Evolutionary conservation across 2,797 vertebrate species (phyloP).

Genomic region (Chrysocyon brachyurus): DNA sequence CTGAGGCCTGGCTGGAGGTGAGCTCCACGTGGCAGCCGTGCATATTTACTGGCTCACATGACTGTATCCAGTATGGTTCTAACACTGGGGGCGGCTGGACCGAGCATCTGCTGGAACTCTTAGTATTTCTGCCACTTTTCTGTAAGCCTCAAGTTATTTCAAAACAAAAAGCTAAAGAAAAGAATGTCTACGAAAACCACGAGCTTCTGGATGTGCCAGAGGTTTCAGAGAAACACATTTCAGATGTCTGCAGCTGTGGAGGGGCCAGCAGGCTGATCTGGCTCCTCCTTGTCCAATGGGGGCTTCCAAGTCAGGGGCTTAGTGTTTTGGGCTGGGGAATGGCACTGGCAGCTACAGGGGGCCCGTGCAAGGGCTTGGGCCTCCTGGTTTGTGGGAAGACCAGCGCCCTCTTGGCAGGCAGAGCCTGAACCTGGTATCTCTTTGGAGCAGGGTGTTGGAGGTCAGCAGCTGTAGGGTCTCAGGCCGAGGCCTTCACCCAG

Average conservation of each 20-base stretch:
- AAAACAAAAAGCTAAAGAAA: background rate
- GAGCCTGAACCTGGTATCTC: background rate
- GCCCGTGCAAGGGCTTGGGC: rapidly evolving
- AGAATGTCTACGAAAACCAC: background rate
- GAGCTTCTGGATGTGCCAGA: background rate
- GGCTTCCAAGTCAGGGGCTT: background rate
- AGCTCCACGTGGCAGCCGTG: too few species aligned
- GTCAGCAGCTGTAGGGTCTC: background rate
- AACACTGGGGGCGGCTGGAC: background rate
- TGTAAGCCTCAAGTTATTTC: background rate
- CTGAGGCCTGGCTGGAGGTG: background rate
- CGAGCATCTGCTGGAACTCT: background rate
- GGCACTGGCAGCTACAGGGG: background rate
- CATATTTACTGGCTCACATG: background rate
- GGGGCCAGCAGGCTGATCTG: background rate
- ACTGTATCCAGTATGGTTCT: background rate
- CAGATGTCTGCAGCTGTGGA: background rate
- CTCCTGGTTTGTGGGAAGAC: background rate
- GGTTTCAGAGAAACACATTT: background rate
- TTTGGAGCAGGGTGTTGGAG: background rate
- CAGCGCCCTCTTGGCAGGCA: background rate
- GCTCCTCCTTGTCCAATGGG: background rate
- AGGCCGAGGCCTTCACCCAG: background rate
- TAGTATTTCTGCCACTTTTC: background rate
- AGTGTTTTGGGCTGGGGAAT: background rate